Evolutionary conservation across 2,888 invertebrate genomes (phyloP).

Genomic region (Apocheima hispidaria): DNA sequence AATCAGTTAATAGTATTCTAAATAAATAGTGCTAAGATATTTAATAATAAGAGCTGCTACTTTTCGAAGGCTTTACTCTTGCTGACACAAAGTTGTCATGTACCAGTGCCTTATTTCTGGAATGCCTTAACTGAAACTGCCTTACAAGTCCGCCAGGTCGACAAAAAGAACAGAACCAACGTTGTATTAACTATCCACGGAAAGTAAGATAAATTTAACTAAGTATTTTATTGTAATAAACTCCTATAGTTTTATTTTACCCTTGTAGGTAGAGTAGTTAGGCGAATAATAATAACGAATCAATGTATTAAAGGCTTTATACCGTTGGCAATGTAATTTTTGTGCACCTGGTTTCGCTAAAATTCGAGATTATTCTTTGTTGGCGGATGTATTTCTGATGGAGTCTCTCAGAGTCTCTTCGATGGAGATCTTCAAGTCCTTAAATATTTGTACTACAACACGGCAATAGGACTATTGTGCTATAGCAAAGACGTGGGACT

Average conservation of each 20-base stretch:
- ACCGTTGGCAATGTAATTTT: conserved; percentile 82
- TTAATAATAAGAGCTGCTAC: background rate
- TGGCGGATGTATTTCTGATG: conserved; percentile 13
- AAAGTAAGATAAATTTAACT: conserved; percentile 43
- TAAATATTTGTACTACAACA: too few relatives aligned
- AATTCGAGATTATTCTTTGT: conserved; percentile 59
- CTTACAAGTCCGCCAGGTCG: conserved; percentile 77
- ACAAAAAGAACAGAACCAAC: conserved; percentile 83
- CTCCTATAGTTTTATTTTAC: conserved; percentile 46
- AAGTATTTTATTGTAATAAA: conserved; percentile 46
- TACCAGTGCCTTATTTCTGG: conserved; percentile 46
- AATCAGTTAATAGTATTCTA: too few relatives aligned
- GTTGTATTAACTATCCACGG: conserved; percentile 52
- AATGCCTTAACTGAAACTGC: conserved; percentile 50
- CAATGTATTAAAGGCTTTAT: conserved; percentile 65
- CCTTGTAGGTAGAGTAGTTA: conserved; percentile 58
- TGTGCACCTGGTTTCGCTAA: conserved; percentile 78
- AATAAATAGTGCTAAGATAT: too few relatives aligned
- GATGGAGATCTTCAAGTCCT: background rate
- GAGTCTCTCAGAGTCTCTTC: too few relatives aligned
- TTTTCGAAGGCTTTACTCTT: conserved; percentile 17
- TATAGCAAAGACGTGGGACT: too few relatives aligned
- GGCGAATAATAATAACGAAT: conserved; percentile 45
- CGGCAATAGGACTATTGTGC: too few relatives aligned
- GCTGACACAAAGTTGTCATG: conserved; percentile 27